Base-by-base conservation (phyloP, 2,113 vertebrate species). In the Eublepharis macularius region DNA sequence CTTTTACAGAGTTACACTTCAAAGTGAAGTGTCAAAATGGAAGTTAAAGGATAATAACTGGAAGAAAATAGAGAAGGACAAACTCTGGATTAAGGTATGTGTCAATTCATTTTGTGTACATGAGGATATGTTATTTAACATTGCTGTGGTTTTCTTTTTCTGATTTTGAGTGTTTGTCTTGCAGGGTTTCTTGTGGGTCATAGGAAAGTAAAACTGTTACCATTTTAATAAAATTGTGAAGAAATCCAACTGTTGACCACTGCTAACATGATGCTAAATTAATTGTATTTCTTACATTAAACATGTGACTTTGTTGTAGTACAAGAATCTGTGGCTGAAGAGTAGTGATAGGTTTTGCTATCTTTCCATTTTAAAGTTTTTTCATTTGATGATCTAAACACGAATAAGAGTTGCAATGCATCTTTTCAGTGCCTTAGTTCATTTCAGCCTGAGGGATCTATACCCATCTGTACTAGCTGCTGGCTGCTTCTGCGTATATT, bases 1-100 rank as follows among this genome's bases (percentile, higher is more conserved):
- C 11, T 74, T 10, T 65, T 85, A 80, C 68, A 86, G 84, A 65
- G 19, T 47, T 80, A 36, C 16, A 36, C 51, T 65, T 80, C 43
- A 5, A 34, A 39, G 21, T 74, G 72, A 43, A 24, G 10, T 72
- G 41, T 63, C 51, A 86, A 63, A 80, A 86, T 86, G 84, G 84
- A 86, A 45, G 70, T 86, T 49, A 73, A 54, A 49, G 43, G 29
- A 6, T 86, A 80, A 51, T 73, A 74, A 49, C n/a, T 60, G 60
- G 41, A 74, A 57, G 41, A 39, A 45, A 80, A 19, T 60, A 80
- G 34, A 41, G 41, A 63, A 72, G 14, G n/a, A 85, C 80, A 86
- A 80, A 17, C n/a, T 86, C 77, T 80, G 24, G 54, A 63, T 80
- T 57, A 74, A 86, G 84, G 84, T 86, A 86, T n/a, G 12, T 39